A percentile compares a stretch with the other conserved stretches of the same genome.
Evolutionary conservation across 2,888 invertebrate genomes (phyloP).

Genomic region (Agrochola lota): DNA sequence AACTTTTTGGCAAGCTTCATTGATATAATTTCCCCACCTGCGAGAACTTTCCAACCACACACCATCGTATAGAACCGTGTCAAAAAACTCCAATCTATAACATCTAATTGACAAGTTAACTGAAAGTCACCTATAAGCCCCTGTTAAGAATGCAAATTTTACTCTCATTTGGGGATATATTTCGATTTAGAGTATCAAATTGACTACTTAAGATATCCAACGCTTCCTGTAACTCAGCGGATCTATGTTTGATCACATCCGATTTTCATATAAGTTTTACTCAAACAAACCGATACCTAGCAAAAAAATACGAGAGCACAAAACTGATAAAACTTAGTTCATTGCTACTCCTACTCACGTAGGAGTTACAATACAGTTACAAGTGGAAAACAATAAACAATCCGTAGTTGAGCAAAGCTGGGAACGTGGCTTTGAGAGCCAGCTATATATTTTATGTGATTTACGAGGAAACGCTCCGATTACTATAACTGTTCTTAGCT

Average conservation of each 20-base stretch:
- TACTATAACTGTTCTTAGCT: neutral
- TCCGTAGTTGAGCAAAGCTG: conserved; percentile 33
- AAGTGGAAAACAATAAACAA: conserved; percentile 58
- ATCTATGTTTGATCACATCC: neutral
- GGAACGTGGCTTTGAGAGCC: conserved; percentile 33
- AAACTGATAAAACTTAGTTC: conserved; percentile 46
- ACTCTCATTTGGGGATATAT: too few species aligned
- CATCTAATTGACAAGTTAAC: too few species aligned
- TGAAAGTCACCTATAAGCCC: too few species aligned
- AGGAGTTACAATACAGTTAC: conserved; percentile 51
- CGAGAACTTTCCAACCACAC: too few species aligned
- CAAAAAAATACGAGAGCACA: neutral
- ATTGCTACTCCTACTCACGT: conserved; percentile 18
- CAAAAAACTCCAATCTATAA: too few species aligned
- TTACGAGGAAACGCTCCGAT: conserved; percentile 24
- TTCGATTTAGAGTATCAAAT: too few species aligned
- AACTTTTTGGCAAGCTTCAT: neutral
- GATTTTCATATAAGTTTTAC: neutral
- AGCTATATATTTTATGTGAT: conserved; percentile 31
- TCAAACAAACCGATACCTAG: neutral
- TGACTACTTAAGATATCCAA: too few species aligned
- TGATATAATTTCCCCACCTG: neutral
- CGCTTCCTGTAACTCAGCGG: too few species aligned
- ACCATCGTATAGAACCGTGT: too few species aligned
- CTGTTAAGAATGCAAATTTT: too few species aligned